These are phyloP conservation scores for Distichodus sexfasciatus DNA, from an alignment of 2,797 vertebrate genomes.

Conservation along the genomic window DNA sequence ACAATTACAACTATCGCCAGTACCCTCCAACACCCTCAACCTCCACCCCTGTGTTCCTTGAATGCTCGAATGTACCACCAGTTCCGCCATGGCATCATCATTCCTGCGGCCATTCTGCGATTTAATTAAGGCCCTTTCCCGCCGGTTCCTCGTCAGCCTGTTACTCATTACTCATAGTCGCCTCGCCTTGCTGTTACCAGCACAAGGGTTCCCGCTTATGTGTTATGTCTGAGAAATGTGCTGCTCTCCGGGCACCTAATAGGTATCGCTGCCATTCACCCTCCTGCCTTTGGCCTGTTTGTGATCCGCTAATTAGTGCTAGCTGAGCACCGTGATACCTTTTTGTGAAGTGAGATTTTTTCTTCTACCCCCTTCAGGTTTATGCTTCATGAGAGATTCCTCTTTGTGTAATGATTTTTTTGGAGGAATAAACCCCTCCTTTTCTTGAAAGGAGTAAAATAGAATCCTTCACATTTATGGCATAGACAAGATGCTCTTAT, in stretches of 20 bases:
- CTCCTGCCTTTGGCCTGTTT: conserved; percentile 7
- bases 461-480: too few species aligned
- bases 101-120: conserved; percentile 42
- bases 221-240: conserved; percentile 40
- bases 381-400: not conserved
- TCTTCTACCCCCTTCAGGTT: conserved; percentile 14
- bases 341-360: conserved; percentile 14
- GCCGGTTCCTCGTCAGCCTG: conserved; percentile 2
- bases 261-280: conserved; percentile 50
- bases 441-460: too few species aligned
- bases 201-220: conserved; percentile 56
- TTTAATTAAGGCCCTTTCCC: conserved; percentile 60
- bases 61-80: too few species aligned
- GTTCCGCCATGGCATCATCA: too few species aligned
- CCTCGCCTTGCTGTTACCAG: conserved; percentile 34
- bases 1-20: conserved; percentile 54
- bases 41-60: conserved; percentile 6
- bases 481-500: too few species aligned
- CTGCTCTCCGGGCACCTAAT: conserved; percentile 43
- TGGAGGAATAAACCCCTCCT: too few species aligned
- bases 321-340: conserved; percentile 1
- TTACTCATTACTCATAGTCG: conserved; percentile 21
- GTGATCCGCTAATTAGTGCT: conserved; percentile 29
- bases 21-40: conserved; percentile 22
- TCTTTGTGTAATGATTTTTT: conserved; percentile 10